phyloP scores from a whole-genome alignment of 2,113 vertebrate genomes.

The Callocephalon fimbriatum region DNA sequence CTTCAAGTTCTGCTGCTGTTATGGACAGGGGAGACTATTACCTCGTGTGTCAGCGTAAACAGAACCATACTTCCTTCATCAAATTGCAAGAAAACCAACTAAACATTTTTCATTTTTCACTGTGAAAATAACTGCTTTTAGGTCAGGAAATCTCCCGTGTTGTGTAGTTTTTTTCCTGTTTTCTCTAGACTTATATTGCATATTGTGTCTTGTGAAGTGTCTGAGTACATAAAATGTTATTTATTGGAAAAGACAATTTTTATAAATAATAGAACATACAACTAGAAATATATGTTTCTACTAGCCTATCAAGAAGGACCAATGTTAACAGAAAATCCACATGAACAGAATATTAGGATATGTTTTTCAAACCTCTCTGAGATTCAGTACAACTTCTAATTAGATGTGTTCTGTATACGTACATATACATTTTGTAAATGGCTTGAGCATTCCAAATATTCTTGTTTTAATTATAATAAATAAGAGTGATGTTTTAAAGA shows the following conservation, averaged over 20 bases:
- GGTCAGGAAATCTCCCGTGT: neutral
- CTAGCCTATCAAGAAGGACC: neutral
- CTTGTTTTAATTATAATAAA: conserved; percentile 67
- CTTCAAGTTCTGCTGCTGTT: neutral
- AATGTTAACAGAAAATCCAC: neutral
- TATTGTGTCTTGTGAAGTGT: neutral
- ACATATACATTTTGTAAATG: conserved; percentile 55
- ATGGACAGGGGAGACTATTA: rapidly evolving
- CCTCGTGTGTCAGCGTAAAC: neutral
- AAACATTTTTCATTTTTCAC: neutral
- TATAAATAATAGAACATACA: neutral
- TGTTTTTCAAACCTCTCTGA: conserved; percentile 13
- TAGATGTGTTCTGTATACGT: conserved; percentile 21
- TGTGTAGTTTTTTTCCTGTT: neutral
- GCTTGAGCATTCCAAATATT: conserved; percentile 50
- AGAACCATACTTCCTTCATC: neutral
- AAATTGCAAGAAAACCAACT: neutral
- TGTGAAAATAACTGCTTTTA: neutral
- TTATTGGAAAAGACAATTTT: neutral
- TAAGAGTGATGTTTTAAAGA: conserved; percentile 34
- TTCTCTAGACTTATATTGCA: neutral
- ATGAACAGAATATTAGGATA: neutral
- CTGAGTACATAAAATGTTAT: neutral
- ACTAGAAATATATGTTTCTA: neutral
- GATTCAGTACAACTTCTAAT: conserved; percentile 36